phyloP scores from a whole-genome alignment of 1,140 invertebrate species.

The Atopsyche davidsoni region DNA sequence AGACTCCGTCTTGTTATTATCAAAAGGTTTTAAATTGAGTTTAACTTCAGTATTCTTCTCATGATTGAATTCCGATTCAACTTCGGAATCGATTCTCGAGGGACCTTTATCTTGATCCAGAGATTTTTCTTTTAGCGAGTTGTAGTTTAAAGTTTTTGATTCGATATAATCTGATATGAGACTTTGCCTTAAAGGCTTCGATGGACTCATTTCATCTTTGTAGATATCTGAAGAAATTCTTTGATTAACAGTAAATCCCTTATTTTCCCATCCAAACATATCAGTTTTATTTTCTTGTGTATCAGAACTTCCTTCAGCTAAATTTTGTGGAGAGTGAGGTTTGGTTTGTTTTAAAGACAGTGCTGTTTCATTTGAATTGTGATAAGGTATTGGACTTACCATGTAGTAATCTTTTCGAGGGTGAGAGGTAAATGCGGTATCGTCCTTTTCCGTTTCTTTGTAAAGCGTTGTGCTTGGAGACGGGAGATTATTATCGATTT shows the following conservation, averaged over 20 bases:
- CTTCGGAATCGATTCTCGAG: not conserved
- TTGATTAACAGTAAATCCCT: slow-evolving; percentile 41
- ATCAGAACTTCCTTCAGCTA: no score
- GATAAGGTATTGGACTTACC: no score
- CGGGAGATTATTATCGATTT: not conserved
- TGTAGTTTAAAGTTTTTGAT: no score
- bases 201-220: slow-evolving; percentile 9
- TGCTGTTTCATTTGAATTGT: no score
- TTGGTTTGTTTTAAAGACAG: no score
- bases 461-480: no score
- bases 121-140: slow-evolving; percentile 6
- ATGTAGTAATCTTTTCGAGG: no score
- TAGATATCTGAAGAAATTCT: slow-evolving; percentile 10
- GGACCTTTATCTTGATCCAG: slow-evolving; percentile 4
- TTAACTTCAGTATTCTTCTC: slow-evolving; percentile 16
- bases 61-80: not conserved
- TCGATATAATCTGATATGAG: slow-evolving; percentile 28
- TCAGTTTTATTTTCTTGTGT: slow-evolving; percentile 47
- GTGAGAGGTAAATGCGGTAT: no score
- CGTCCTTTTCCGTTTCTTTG: no score
- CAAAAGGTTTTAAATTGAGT: slow-evolving; percentile 22
- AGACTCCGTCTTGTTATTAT: slow-evolving; percentile 12
- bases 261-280: slow-evolving; percentile 48
- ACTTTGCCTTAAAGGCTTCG: slow-evolving; percentile 11
- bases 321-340: no score